These are phyloP conservation scores for Sipha flava DNA, from an alignment of 1,140 invertebrate species.

Conservation along the genomic window DNA sequence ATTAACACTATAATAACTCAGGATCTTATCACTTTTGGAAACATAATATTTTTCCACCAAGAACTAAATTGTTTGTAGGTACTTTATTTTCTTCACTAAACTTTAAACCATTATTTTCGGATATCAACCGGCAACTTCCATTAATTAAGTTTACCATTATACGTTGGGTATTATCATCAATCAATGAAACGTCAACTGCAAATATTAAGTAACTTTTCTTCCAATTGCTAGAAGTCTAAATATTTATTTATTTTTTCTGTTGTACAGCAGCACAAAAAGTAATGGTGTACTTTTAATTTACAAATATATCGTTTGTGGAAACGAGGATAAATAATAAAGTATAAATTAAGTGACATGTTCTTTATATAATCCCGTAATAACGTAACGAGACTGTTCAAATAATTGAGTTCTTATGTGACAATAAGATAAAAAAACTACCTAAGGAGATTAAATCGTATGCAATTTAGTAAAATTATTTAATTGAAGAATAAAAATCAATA, in stretches of 20 bases:
- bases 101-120: constrained; percentile 10
- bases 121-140: background rate
- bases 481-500: too few relatives aligned
- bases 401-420: too few relatives aligned
- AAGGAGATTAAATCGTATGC: too few relatives aligned
- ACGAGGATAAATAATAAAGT: too few relatives aligned
- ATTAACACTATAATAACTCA: background rate
- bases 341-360: too few relatives aligned
- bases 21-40: background rate
- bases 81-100: constrained; percentile 2
- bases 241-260: background rate
- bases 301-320: too few relatives aligned
- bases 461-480: too few relatives aligned
- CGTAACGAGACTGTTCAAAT: too few relatives aligned
- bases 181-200: constrained; percentile 14
- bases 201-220: background rate
- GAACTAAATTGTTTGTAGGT: background rate
- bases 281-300: background rate
- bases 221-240: background rate
- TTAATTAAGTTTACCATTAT: background rate
- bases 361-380: too few relatives aligned
- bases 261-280: background rate
- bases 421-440: too few relatives aligned
- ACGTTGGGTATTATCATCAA: constrained; percentile 6
- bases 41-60: background rate